phyloP scores from a whole-genome alignment of 2,888 invertebrate genomes.

The Parascotia fuliginaria region DNA sequence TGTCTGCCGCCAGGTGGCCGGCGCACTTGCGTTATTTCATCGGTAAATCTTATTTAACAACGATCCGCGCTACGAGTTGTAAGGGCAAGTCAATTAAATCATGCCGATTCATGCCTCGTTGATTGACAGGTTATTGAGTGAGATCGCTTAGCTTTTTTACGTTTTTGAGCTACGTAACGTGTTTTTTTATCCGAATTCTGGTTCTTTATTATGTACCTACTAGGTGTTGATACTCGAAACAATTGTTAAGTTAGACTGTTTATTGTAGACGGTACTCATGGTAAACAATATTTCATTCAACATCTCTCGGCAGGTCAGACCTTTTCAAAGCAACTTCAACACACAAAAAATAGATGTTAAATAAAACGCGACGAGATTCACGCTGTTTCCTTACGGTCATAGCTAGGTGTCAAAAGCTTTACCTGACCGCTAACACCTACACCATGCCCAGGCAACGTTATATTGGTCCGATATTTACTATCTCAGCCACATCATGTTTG shows the following conservation, averaged over 20 bases:
- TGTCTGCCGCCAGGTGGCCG: slow-evolving; percentile 54
- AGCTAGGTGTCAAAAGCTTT: slow-evolving; percentile 85
- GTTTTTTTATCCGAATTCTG: slow-evolving; percentile 33
- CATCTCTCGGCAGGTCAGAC: slow-evolving; percentile 51
- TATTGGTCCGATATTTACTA: slow-evolving; percentile 68
- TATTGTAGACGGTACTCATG: slow-evolving; percentile 31
- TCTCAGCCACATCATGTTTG: slow-evolving; percentile 75
- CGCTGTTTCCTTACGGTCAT: slow-evolving; percentile 65
- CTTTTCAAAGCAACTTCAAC: slow-evolving; percentile 63
- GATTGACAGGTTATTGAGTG: slow-evolving; percentile 60
- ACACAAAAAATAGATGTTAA: slow-evolving; percentile 69
- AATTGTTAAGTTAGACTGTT: slow-evolving; percentile 22
- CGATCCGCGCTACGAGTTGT: slow-evolving; percentile 37
- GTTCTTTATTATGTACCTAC: slow-evolving; percentile 25
- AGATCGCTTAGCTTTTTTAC: slow-evolving; percentile 35
- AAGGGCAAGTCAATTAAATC: slow-evolving; percentile 52
- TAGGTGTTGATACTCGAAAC: slow-evolving; percentile 28
- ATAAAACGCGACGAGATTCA: slow-evolving; percentile 78
- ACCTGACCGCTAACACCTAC: slow-evolving; percentile 81
- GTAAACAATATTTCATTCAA: slow-evolving; percentile 54
- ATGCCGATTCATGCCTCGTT: slow-evolving; percentile 40
- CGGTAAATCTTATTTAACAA: slow-evolving; percentile 52
- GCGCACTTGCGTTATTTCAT: slow-evolving; percentile 47
- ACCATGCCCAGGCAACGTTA: slow-evolving; percentile 51
- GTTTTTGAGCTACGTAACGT: slow-evolving; percentile 20